Evolutionary conservation across 2,797 vertebrate species (phyloP).

Genomic region (Chiroxiphia lanceolata): DNA sequence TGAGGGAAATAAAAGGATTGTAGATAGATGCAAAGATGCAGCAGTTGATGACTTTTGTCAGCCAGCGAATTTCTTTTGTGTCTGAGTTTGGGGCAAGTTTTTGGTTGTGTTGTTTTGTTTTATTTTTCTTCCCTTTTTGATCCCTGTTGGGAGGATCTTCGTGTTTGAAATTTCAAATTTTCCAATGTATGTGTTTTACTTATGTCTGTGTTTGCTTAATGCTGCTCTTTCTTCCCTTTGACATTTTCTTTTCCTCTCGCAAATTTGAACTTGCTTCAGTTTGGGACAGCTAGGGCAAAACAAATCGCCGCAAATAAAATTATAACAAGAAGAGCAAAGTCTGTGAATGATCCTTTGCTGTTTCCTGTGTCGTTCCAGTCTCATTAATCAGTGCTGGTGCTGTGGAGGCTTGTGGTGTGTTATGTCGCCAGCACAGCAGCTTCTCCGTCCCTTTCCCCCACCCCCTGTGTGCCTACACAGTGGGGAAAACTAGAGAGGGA

Average conservation of each 20-base stretch:
- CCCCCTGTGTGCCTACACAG: conserved; percentile 84
- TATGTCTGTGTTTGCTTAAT: background rate
- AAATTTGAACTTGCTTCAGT: background rate
- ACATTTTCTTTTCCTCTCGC: background rate
- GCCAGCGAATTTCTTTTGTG: conserved; percentile 32
- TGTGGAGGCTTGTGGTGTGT: conserved; percentile 77
- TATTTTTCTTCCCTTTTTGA: background rate
- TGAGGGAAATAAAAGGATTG: background rate
- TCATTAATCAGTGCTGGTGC: conserved; percentile 94
- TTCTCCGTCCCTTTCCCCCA: conserved; percentile 84
- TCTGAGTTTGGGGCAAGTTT: background rate
- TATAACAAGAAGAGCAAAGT: conserved; percentile 68
- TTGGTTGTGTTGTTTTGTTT: background rate
- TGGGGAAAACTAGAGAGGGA: conserved; percentile 91
- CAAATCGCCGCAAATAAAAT: conserved; percentile 57
- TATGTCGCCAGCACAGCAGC: conserved; percentile 85
- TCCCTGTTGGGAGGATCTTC: background rate
- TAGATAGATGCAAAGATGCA: background rate
- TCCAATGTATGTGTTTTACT: background rate
- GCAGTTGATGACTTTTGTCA: background rate
- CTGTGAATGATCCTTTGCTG: conserved; percentile 78
- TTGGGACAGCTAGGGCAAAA: conserved; percentile 16
- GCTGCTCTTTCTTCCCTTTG: background rate
- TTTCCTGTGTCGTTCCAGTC: conserved; percentile 87
- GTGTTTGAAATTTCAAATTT: background rate